Conservation (phyloP, 2,888 invertebrate genomes). For the Apotomis capreana region DNA sequence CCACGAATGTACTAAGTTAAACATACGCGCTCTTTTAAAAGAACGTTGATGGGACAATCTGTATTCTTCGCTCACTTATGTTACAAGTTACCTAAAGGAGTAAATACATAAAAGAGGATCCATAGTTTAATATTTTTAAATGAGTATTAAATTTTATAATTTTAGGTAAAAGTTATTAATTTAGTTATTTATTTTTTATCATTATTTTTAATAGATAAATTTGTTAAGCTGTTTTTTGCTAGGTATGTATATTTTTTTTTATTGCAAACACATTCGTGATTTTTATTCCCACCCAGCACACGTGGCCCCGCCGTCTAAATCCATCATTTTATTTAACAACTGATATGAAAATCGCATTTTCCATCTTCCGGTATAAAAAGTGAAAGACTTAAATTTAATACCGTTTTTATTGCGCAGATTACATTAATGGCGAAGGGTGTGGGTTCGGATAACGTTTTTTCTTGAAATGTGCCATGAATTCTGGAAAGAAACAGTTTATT, state of each 20-base stretch:
- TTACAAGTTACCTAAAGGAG: too few species aligned
- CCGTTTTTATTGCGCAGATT: constrained; percentile 78
- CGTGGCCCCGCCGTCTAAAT: constrained; percentile 65
- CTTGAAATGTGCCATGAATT: constrained; percentile 41
- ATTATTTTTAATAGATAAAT: too few species aligned
- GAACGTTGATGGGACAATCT: too few species aligned
- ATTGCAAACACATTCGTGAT: constrained; percentile 37
- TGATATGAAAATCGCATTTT: constrained; percentile 77
- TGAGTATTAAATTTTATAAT: too few species aligned
- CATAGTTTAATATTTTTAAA: too few species aligned
- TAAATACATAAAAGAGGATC: too few species aligned
- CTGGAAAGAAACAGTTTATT: constrained; percentile 43
- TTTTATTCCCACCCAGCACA: constrained; percentile 49
- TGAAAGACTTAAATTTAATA: constrained; percentile 75
- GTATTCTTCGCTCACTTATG: too few species aligned
- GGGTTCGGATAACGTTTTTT: constrained; percentile 45
- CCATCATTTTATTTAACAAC: constrained; percentile 78
- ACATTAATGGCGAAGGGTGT: constrained; percentile 70
- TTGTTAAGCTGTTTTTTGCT: too few species aligned
- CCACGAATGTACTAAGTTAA: constrained; percentile 9
- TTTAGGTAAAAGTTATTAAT: too few species aligned
- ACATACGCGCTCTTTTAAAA: too few species aligned
- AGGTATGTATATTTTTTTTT: neutral
- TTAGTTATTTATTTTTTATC: too few species aligned
- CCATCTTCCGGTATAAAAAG: constrained; percentile 77